Conservation (phyloP, 2,888 invertebrate genomes). For the Zele albiditarsus region DNA sequence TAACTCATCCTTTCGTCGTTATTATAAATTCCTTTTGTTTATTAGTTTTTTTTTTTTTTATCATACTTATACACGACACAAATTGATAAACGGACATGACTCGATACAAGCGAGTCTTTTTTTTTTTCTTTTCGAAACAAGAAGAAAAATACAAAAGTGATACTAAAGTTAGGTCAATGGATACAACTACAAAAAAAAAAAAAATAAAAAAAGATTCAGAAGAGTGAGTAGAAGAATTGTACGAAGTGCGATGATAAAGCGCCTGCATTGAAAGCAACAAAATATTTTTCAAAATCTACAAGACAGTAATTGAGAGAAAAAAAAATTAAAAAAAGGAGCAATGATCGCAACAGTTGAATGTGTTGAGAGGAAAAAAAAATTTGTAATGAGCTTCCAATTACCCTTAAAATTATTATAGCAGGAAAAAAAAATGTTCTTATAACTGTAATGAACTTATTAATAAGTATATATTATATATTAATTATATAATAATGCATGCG, state of each 20-base stretch:
- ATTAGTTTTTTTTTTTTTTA: not conserved
- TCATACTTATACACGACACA: not conserved
- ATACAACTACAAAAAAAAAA: not conserved
- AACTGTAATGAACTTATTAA: constrained; percentile 22
- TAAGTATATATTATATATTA: constrained; percentile 17
- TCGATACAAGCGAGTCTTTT: not conserved
- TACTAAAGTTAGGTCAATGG: not conserved
- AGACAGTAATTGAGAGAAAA: not conserved
- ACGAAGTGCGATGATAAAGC: not conserved
- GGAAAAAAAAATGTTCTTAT: constrained; percentile 23
- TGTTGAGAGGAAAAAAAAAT: constrained; percentile 14
- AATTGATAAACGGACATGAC: not conserved
- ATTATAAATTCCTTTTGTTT: not conserved
- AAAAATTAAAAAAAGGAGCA: not conserved
- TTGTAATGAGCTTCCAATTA: constrained; percentile 39
- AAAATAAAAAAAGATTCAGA: not conserved
- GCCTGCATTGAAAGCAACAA: not conserved
- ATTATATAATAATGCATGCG: constrained; percentile 18
- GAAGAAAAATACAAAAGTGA: not conserved
- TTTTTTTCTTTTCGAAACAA: not conserved
- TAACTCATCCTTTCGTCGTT: not conserved
- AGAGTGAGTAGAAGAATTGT: not conserved
- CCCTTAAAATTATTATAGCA: not conserved
- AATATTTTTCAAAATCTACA: not conserved
- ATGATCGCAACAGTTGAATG: not conserved